Evolutionary conservation across 2,888 invertebrate genomes (phyloP).

Genomic region (Cepaea hortensis): DNA sequence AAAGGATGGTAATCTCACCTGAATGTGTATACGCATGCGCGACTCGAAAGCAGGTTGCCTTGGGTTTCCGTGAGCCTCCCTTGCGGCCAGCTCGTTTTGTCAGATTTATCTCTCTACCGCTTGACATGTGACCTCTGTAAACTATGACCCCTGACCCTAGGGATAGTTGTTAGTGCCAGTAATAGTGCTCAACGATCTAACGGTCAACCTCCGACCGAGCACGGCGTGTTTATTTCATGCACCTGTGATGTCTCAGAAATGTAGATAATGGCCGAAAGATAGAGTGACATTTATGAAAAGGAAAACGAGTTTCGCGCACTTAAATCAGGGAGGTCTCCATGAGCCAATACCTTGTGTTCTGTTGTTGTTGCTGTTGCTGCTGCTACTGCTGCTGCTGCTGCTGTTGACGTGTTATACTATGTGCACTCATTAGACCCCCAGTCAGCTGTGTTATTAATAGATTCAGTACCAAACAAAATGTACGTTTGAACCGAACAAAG

Average conservation of each 20-base stretch:
- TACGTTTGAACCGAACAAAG: too few species aligned
- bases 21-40: constrained; percentile 27
- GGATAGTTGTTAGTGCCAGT: neutral
- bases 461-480: too few species aligned
- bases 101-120: constrained; percentile 28
- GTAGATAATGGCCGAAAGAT: too few species aligned
- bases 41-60: neutral
- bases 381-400: too few species aligned
- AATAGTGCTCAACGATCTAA: neutral
- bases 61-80: neutral
- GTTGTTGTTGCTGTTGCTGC: too few species aligned
- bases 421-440: too few species aligned
- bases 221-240: neutral
- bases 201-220: neutral
- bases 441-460: too few species aligned
- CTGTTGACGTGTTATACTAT: too few species aligned
- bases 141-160: constrained; percentile 17
- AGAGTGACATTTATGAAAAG: too few species aligned
- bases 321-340: too few species aligned
- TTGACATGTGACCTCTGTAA: constrained; percentile 38
- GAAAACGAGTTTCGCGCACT: too few species aligned
- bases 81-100: neutral
- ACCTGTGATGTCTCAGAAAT: neutral
- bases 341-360: too few species aligned
- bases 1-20: neutral